A percentile compares a stretch with the other conserved stretches of the same genome.
Conservation (phyloP, 2,113 vertebrate genomes). For the Scomber scombrus region DNA sequence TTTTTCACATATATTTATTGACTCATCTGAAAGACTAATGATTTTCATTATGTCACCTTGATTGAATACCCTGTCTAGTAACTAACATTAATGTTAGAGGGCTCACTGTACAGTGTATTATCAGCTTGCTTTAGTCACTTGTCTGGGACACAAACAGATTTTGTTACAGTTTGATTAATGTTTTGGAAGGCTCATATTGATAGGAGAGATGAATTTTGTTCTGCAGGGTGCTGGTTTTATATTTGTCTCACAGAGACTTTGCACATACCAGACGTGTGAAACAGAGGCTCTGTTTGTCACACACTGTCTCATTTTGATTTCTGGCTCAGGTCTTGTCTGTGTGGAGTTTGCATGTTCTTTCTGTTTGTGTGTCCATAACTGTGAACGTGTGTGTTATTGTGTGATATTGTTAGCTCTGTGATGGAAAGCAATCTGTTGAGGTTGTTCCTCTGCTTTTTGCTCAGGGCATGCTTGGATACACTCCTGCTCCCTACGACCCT, state of each 20-base stretch:
- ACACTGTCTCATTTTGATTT: conserved; percentile 15
- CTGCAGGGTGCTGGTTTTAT: conserved; percentile 12
- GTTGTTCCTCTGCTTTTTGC: conserved; percentile 21
- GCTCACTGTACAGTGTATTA: neutral
- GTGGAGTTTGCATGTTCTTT: conserved; percentile 6
- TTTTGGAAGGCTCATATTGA: conserved; percentile 30
- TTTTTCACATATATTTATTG: neutral
- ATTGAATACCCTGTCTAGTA: conserved; percentile 13
- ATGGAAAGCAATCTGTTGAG: conserved; percentile 10
- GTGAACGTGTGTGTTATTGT: conserved; percentile 4
- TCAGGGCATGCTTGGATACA: conserved; percentile 25
- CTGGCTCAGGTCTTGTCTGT: conserved; percentile 6
- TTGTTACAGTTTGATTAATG: conserved; percentile 43
- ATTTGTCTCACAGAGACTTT: conserved; percentile 26
- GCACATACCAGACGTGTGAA: conserved; percentile 13
- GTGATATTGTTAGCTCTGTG: conserved; percentile 15
- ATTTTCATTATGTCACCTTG: neutral
- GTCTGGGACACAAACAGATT: neutral
- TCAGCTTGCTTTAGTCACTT: conserved; percentile 22
- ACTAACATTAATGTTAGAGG: neutral
- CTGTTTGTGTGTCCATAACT: conserved; percentile 10
- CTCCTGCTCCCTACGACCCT: conserved; percentile 13
- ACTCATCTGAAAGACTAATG: neutral
- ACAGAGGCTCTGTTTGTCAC: conserved; percentile 11
- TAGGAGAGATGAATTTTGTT: conserved; percentile 41